Conservation (phyloP, 2,113 vertebrate species). For the Myiopsitta monachus region DNA sequence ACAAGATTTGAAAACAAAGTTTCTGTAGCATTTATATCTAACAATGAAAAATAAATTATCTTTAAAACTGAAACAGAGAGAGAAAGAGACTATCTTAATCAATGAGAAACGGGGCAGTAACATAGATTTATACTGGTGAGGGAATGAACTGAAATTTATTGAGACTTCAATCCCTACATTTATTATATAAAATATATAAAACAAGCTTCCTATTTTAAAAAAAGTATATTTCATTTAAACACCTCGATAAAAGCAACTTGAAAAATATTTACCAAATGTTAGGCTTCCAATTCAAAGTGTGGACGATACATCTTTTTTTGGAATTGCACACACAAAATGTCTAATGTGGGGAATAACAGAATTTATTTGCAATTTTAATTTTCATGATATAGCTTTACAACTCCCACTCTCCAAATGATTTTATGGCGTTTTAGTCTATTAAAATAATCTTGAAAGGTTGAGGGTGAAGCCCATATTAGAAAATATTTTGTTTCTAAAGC, state of each 20-base stretch:
- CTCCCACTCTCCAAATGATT: constrained; percentile 60
- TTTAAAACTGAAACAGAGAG: constrained; percentile 53
- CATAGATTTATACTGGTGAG: constrained; percentile 15
- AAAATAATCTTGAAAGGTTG: constrained; percentile 67
- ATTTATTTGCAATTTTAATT: constrained; percentile 77
- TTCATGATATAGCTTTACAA: constrained; percentile 69
- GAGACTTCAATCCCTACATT: constrained; percentile 30
- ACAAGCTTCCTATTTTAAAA: constrained; percentile 3
- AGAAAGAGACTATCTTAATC: constrained; percentile 30
- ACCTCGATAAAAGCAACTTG: background rate
- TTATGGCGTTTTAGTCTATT: constrained; percentile 73
- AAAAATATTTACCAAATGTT: constrained; percentile 24
- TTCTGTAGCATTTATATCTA: constrained; percentile 78
- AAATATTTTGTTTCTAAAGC: constrained; percentile 73
- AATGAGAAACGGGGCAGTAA: constrained; percentile 14
- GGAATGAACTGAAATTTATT: constrained; percentile 42
- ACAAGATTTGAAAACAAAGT: constrained; percentile 84
- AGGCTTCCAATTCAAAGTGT: constrained; percentile 51
- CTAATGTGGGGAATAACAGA: constrained; percentile 68
- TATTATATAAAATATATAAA: constrained; percentile 11
- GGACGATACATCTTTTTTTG: constrained; percentile 64
- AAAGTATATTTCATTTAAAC: background rate
- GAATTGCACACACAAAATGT: constrained; percentile 72
- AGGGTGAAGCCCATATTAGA: constrained; percentile 65
- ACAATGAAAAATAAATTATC: constrained; percentile 60